Percentiles rank a stretch among this genome's conserved stretches.
phyloP scores from a whole-genome alignment of 2,888 invertebrate genomes.

The Lapara coniferarum region DNA sequence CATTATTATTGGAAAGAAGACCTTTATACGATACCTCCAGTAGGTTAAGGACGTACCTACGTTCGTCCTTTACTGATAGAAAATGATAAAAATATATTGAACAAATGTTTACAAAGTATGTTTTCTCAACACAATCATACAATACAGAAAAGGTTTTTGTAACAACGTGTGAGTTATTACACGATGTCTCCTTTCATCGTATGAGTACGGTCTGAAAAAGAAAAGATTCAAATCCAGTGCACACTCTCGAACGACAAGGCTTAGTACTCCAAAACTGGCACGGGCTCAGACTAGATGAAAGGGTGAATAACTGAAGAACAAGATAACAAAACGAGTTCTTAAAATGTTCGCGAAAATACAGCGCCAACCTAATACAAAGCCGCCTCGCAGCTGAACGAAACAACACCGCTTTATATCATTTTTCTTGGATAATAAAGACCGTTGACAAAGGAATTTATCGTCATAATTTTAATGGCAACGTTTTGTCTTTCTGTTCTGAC shows the following conservation, averaged over 20 bases:
- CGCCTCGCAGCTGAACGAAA: constrained; percentile 34
- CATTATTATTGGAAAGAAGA: constrained; percentile 19
- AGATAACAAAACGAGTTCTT: constrained; percentile 24
- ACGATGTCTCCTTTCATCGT: constrained; percentile 4
- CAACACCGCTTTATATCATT: constrained; percentile 47
- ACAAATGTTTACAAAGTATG: constrained; percentile 7
- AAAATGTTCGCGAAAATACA: constrained; percentile 20
- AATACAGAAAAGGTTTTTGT: constrained; percentile 9
- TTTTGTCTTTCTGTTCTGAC: constrained; percentile 45
- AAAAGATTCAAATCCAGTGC: constrained; percentile 11
- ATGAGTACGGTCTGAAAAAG: not conserved
- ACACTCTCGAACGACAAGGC: not conserved
- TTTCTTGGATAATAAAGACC: constrained; percentile 46
- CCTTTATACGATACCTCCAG: not conserved
- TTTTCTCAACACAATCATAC: not conserved
- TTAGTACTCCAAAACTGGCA: constrained; percentile 19
- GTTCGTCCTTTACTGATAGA: too few species aligned
- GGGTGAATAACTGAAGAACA: constrained; percentile 16
- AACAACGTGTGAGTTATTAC: constrained; percentile 13
- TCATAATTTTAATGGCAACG: constrained; percentile 52
- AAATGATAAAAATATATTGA: too few species aligned
- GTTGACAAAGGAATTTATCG: constrained; percentile 53
- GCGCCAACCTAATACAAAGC: constrained; percentile 7
- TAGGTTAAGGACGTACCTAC: too few species aligned
- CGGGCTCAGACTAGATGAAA: constrained; percentile 14